phyloP scores from a whole-genome alignment of 2,113 vertebrate species.

The human (Homo sapiens) region GRCh38 chrX:95021001-95021500 shows the following conservation, averaged over 20 bases:
- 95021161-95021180: not conserved
- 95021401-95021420: not conserved
- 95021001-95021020: no score
- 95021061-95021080: no score
- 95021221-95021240: not conserved
- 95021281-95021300: not conserved
- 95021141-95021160: not conserved
- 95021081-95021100: no score
- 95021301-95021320: no score
- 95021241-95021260: not conserved
- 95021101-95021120: no score
- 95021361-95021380: not conserved
- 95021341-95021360: no score
- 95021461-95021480: not conserved
- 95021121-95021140: not conserved
- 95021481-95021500: not conserved
- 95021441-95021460: not conserved
- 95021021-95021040: no score
- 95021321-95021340: no score
- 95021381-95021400: not conserved
- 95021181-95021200: not conserved
- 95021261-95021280: not conserved
- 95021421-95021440: not conserved
- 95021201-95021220: not conserved
- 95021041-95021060: no score